Evolutionary conservation across 2,888 invertebrate species (phyloP).

Genomic region (Oasisia sp.): DNA sequence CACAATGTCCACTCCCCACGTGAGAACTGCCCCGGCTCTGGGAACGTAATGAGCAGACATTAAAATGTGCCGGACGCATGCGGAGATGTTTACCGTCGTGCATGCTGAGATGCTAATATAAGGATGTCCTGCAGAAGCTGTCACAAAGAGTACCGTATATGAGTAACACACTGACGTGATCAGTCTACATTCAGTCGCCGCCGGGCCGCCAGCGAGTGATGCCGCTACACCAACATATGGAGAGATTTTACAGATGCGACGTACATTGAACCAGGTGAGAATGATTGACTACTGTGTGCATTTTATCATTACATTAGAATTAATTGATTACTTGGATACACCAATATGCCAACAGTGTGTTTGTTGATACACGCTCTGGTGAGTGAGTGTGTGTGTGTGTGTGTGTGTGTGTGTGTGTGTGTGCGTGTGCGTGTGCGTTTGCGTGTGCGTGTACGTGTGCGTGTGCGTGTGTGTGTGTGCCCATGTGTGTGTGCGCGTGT

Average conservation of each 20-base stretch:
- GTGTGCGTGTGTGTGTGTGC: not conserved
- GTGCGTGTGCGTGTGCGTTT: not conserved
- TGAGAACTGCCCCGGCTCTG: not conserved
- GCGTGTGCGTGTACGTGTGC: not conserved
- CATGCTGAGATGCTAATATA: slow-evolving; percentile 13
- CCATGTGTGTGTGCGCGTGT: not conserved
- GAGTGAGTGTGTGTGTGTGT: not conserved
- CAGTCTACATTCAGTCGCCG: not conserved
- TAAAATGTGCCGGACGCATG: not conserved
- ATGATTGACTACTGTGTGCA: not conserved
- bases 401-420: not conserved
- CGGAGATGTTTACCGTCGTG: not conserved
- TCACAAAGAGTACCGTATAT: not conserved
- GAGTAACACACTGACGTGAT: not conserved
- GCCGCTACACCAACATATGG: not conserved
- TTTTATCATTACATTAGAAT: not conserved
- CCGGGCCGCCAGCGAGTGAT: not conserved
- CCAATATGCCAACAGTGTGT: not conserved
- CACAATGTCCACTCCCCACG: not conserved
- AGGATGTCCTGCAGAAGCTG: not conserved
- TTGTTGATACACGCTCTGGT: not conserved
- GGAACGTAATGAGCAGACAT: not conserved
- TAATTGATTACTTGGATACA: not conserved
- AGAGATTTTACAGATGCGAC: not conserved
- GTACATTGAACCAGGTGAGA: not conserved